Percentiles rank a stretch among this genome's conserved stretches.
phyloP scores from a whole-genome alignment of 2,888 invertebrate species.

The Diadegma fenestrale region DNA sequence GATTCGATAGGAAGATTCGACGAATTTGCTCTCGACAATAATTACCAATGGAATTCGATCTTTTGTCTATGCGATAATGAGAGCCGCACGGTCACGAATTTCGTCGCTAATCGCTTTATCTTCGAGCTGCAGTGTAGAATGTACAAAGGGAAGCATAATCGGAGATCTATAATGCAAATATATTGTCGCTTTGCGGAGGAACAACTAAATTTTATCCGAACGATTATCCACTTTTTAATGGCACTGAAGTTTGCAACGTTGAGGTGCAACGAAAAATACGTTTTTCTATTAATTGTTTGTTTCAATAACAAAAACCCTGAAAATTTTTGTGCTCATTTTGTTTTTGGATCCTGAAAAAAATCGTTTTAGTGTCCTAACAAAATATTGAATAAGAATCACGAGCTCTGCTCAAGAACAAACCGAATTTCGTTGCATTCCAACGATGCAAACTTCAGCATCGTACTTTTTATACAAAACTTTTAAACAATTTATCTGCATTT shows the following conservation, averaged over 20 bases:
- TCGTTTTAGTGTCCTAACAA: too few relatives aligned
- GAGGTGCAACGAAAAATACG: too few relatives aligned
- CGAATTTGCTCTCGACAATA: not conserved
- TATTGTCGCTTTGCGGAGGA: conserved; percentile 26
- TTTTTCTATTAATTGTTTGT: too few relatives aligned
- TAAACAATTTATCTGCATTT: not conserved
- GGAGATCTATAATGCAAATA: not conserved
- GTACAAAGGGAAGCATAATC: conserved; percentile 16
- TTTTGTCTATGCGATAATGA: not conserved
- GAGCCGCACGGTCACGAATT: not conserved
- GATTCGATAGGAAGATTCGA: not conserved
- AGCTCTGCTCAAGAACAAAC: too few relatives aligned
- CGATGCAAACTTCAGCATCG: too few relatives aligned
- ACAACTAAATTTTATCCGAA: not conserved
- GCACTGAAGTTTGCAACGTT: too few relatives aligned
- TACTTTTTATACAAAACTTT: not conserved
- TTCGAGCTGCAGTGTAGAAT: conserved; percentile 39
- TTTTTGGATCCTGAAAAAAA: too few relatives aligned
- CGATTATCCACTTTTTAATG: not conserved
- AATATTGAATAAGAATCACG: too few relatives aligned
- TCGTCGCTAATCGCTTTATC: conserved; percentile 47
- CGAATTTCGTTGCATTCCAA: too few relatives aligned
- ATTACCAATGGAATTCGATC: not conserved
- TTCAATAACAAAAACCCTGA: too few relatives aligned
- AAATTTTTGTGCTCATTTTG: too few relatives aligned